These are phyloP conservation scores for Berghia stephanieae DNA, from an alignment of 1,140 invertebrate species.

Conservation along the genomic window DNA sequence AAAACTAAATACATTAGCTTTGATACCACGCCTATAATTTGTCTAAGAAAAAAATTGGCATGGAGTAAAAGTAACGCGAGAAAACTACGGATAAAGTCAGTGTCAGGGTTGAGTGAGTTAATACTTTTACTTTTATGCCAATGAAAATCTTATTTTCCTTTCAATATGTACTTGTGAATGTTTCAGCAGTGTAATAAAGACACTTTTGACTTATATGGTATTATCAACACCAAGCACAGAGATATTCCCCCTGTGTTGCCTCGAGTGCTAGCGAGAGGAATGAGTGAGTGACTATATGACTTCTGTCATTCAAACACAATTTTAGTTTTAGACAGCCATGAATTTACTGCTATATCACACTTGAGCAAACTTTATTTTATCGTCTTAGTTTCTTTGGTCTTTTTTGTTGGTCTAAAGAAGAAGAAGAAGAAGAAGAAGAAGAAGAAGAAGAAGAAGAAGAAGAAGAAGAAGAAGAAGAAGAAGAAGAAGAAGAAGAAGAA, in stretches of 20 bases:
- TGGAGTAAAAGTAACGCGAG: too few relatives aligned
- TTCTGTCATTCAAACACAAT: not conserved
- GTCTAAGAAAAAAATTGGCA: too few relatives aligned
- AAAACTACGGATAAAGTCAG: too few relatives aligned
- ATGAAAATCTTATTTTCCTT: too few relatives aligned
- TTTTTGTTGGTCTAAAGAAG: not conserved
- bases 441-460: slow-evolving; percentile 24
- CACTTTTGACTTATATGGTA: not conserved
- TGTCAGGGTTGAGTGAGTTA: too few relatives aligned
- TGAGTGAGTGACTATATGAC: not conserved
- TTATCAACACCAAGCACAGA: not conserved
- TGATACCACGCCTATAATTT: too few relatives aligned
- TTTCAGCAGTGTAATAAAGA: not conserved
- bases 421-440: not conserved
- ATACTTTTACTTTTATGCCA: too few relatives aligned
- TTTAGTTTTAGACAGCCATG: not conserved
- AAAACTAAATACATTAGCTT: too few relatives aligned
- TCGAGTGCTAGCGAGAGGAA: not conserved
- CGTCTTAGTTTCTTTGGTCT: not conserved
- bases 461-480: slow-evolving; percentile 18
- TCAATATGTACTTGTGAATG: too few relatives aligned
- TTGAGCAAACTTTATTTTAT: not conserved
- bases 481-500: slow-evolving; percentile 31
- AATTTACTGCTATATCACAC: not conserved
- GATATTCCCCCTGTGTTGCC: not conserved